Evolutionary conservation across 1,140 invertebrate species (phyloP).

Genomic region (Drosophila mauritiana): DNA sequence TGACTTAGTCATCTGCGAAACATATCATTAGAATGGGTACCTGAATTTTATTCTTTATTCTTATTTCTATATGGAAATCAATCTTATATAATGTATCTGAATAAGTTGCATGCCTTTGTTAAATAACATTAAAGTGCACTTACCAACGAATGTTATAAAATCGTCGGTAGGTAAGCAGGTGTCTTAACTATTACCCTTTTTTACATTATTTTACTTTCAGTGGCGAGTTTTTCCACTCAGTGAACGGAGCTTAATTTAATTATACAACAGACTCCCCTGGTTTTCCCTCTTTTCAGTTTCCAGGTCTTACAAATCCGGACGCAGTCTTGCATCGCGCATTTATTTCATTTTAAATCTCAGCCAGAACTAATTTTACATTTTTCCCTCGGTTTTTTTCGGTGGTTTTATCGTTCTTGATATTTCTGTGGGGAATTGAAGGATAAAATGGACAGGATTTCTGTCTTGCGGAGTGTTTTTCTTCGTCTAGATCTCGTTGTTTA

Average conservation of each 20-base stretch:
- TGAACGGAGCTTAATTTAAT: constrained; percentile 36
- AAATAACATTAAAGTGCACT: constrained; percentile 33
- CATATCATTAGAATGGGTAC: not conserved
- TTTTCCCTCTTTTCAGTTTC: not conserved
- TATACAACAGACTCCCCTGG: constrained; percentile 12
- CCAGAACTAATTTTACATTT: constrained; percentile 64
- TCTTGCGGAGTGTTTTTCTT: constrained; percentile 1
- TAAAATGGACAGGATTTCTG: constrained; percentile 41
- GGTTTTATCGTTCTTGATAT: constrained; percentile 18
- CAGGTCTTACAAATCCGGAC: constrained; percentile 22
- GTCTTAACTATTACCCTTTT: constrained; percentile 9
- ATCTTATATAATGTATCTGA: constrained; percentile 1
- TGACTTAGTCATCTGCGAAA: not conserved
- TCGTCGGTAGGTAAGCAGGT: constrained; percentile 12
- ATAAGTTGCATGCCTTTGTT: constrained; percentile 25
- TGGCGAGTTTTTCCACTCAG: constrained; percentile 17
- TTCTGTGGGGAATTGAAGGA: constrained; percentile 34
- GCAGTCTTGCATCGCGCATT: constrained; percentile 36
- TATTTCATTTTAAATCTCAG: constrained; percentile 51
- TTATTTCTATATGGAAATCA: not conserved
- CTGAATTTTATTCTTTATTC: too few species aligned
- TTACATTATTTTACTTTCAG: not conserved
- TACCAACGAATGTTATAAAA: constrained; percentile 12
- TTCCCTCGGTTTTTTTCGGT: constrained; percentile 18
- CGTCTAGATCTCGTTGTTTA: constrained; percentile 33